These are phyloP conservation scores for Cephus cinctus DNA, from an alignment of 1,140 invertebrate genomes.

Conservation along the genomic window DNA sequence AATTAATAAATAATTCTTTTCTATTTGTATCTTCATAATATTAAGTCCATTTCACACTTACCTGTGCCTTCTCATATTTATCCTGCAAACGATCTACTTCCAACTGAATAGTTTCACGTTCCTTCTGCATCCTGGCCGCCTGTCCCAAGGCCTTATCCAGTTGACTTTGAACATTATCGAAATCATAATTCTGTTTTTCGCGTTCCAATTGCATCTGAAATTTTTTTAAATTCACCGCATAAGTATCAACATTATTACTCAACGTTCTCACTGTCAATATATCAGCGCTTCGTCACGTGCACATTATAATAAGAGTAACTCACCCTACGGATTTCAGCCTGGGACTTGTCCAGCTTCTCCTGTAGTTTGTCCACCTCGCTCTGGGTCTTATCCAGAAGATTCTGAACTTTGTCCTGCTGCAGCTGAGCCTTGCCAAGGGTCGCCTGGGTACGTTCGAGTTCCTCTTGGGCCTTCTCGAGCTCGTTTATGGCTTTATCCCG, in stretches of 20 bases:
- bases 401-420: constrained; percentile 87
- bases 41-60: constrained; percentile 44
- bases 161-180: constrained; percentile 85
- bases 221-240: constrained; percentile 1
- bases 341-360: constrained; percentile 79
- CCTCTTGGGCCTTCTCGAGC: constrained; percentile 86
- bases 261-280: background rate
- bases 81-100: constrained; percentile 84
- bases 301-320: constrained; percentile 31
- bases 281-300: background rate
- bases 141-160: constrained; percentile 86
- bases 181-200: constrained; percentile 86
- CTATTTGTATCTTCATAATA: background rate
- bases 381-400: constrained; percentile 82
- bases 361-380: constrained; percentile 88
- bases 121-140: constrained; percentile 82
- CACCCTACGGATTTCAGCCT: constrained; percentile 78
- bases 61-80: constrained; percentile 87
- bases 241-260: too few species aligned
- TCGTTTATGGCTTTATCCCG: constrained; percentile 82
- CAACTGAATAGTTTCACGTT: constrained; percentile 79
- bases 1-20: constrained; percentile 2
- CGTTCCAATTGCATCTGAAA: constrained; percentile 82
- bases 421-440: constrained; percentile 86
- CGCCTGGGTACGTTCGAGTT: constrained; percentile 84